phyloP scores from a whole-genome alignment of 2,113 vertebrate species.

The Lepisosteus osseus region DNA sequence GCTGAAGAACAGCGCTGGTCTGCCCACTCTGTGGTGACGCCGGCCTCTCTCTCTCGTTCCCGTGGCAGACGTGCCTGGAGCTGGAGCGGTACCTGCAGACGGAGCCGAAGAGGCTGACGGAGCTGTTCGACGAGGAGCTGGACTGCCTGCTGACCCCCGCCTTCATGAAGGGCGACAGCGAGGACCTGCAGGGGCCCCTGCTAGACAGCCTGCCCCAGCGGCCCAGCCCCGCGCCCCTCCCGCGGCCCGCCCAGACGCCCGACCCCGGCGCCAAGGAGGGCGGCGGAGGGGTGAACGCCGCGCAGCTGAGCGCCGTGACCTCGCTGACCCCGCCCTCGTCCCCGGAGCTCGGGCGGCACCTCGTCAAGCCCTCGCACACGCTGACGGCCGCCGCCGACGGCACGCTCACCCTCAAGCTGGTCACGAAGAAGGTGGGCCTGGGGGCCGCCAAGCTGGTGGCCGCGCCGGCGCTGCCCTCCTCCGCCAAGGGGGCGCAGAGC shows the following conservation, averaged over 20 bases:
- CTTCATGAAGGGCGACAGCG: conserved; percentile 76
- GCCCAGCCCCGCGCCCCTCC: conserved; percentile 68
- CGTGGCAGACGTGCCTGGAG: conserved; percentile 90
- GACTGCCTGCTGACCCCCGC: conserved; percentile 85
- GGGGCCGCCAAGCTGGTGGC: conserved; percentile 81
- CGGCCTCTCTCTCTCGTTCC: conserved; percentile 62
- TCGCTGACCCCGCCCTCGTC: conserved; percentile 82
- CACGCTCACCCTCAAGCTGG: conserved; percentile 88
- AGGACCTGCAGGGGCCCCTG: conserved; percentile 73
- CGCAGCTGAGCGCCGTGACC: conserved; percentile 79
- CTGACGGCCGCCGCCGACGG: conserved; percentile 81
- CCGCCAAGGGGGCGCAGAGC: conserved; percentile 68
- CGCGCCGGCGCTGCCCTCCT: conserved; percentile 59
- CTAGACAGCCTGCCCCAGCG: conserved; percentile 74
- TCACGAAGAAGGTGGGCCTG: conserved; percentile 88
- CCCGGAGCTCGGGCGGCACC: conserved; percentile 91
- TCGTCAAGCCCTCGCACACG: conserved; percentile 86
- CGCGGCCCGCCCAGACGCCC: conserved; percentile 62
- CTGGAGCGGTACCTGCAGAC: conserved; percentile 97
- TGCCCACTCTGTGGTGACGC: not conserved
- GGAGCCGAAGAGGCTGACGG: conserved; percentile 85
- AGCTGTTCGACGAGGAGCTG: conserved; percentile 89
- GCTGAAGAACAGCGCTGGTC: not conserved
- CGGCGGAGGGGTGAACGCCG: conserved; percentile 63
- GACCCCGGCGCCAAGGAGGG: conserved; percentile 31